These are phyloP conservation scores for Carassius auratus DNA, from an alignment of 2,113 vertebrate species.

Conservation along the genomic window DNA sequence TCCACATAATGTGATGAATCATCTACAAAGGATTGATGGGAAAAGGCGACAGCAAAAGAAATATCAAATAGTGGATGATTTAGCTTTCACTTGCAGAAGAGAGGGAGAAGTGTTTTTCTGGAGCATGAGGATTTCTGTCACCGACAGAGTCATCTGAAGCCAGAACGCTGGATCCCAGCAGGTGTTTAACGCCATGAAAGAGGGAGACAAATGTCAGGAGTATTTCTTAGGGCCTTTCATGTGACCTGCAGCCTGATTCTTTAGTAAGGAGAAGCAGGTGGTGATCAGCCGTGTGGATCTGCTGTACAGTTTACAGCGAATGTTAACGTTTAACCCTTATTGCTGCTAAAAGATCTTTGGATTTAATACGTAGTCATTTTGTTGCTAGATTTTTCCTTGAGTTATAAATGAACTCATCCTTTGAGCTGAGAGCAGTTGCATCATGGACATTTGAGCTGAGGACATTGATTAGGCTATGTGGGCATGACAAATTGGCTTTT, in stretches of 20 bases:
- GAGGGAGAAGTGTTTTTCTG: conserved; percentile 6
- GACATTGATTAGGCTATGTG: not conserved
- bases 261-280: conserved; percentile 1
- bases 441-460: conserved; percentile 26
- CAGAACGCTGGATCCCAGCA: conserved; percentile 20
- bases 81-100: not conserved
- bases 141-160: not conserved
- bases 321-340: conserved; percentile 46
- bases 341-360: not conserved
- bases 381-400: not conserved
- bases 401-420: not conserved
- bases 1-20: not conserved
- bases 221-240: conserved; percentile 43
- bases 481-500: not conserved
- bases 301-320: not conserved
- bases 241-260: conserved; percentile 45
- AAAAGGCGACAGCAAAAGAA: not conserved
- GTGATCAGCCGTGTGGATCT: not conserved
- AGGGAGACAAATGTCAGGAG: conserved; percentile 39
- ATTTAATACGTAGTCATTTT: not conserved
- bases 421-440: not conserved
- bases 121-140: not conserved
- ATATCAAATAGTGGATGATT: conserved; percentile 14
- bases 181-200: conserved; percentile 33
- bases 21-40: not conserved